Conservation (phyloP, 2,888 invertebrate species). For the Sarcophaga carnaria region DNA sequence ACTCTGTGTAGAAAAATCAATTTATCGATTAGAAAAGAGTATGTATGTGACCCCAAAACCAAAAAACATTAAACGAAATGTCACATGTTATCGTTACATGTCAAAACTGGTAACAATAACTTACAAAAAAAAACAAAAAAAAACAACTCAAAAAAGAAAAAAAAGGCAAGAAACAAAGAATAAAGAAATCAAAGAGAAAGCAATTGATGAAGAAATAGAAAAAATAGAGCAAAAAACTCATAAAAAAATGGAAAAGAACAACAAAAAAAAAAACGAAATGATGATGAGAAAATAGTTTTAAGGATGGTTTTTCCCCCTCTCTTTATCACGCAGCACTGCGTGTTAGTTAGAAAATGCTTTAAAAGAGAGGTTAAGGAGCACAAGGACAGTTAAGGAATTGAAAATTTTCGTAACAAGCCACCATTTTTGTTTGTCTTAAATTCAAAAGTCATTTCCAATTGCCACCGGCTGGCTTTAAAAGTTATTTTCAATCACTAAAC, state of each 20-base stretch:
- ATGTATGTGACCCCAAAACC: slow-evolving; percentile 18
- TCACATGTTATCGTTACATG: slow-evolving; percentile 38
- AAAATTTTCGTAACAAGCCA: not conserved
- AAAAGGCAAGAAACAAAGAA: not conserved
- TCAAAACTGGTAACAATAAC: not conserved
- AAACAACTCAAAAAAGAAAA: not conserved
- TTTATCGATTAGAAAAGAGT: slow-evolving; percentile 56
- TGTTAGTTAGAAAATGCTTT: not conserved
- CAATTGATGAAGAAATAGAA: slow-evolving; percentile 14
- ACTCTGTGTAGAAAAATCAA: slow-evolving; percentile 38
- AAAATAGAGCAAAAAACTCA: not conserved
- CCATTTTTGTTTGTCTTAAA: not conserved
- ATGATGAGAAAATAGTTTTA: not conserved
- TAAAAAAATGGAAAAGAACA: not conserved
- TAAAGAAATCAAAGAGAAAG: not conserved
- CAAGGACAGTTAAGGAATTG: not conserved
- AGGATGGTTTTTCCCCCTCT: not conserved
- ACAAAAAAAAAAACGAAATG: not conserved
- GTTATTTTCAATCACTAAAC: not conserved
- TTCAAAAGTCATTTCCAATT: not conserved
- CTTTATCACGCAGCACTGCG: not conserved
- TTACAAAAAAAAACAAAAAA: not conserved
- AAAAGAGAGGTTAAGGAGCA: not conserved
- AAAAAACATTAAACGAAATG: slow-evolving; percentile 23
- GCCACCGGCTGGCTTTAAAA: not conserved